These are phyloP conservation scores for Pelecanus crispus DNA, from an alignment of 2,113 vertebrate species.

Conservation along the genomic window DNA sequence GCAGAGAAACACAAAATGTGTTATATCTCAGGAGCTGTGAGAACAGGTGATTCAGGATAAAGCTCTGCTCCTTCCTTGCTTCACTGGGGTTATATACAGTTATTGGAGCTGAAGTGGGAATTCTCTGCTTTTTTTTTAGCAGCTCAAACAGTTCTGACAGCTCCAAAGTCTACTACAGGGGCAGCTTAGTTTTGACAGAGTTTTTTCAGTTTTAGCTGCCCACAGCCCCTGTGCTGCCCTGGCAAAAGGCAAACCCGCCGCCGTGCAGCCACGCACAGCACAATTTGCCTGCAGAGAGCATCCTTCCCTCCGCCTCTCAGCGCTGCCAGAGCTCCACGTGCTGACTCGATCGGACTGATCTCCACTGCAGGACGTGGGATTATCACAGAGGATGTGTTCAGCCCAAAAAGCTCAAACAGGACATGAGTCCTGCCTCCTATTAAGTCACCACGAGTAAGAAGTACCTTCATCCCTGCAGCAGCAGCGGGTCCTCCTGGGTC, in stretches of 20 bases:
- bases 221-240: neutral
- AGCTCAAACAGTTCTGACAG: neutral
- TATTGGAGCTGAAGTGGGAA: neutral
- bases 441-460: neutral
- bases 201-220: neutral
- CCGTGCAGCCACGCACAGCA: fast-evolving
- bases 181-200: neutral
- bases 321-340: neutral
- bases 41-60: neutral
- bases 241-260: neutral
- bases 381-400: neutral
- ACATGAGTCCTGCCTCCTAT: neutral
- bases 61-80: neutral
- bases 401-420: neutral
- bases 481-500: constrained; percentile 87
- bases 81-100: neutral
- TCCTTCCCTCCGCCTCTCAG: neutral
- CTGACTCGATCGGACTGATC: fast-evolving
- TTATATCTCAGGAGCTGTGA: neutral
- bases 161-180: neutral
- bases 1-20: neutral
- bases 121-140: neutral
- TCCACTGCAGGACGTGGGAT: neutral
- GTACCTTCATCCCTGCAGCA: constrained; percentile 86
- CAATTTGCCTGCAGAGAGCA: neutral